These are phyloP conservation scores for Polylopha cassiicola DNA, from an alignment of 2,888 invertebrate species.

Conservation along the genomic window DNA sequence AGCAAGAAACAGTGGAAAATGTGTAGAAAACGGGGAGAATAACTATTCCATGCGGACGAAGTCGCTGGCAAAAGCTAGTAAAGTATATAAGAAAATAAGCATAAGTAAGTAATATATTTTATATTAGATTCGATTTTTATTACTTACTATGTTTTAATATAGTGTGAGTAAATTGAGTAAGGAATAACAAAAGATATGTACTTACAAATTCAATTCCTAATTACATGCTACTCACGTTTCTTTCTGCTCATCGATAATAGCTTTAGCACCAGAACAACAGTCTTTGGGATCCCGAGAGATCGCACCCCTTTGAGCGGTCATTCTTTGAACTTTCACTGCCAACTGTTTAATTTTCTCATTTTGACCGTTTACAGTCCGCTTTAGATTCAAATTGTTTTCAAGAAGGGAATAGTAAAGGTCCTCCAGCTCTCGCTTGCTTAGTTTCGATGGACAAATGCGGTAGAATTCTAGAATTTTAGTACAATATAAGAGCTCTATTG, in stretches of 20 bases:
- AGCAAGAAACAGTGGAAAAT: too few relatives aligned
- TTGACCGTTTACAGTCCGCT: slow-evolving; percentile 78
- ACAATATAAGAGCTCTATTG: too few relatives aligned
- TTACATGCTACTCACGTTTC: slow-evolving; percentile 43
- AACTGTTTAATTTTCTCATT: slow-evolving; percentile 67
- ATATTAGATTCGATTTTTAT: too few relatives aligned
- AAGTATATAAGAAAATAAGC: too few relatives aligned
- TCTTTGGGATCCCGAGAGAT: slow-evolving; percentile 39
- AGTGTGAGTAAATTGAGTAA: neutral
- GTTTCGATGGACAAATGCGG: slow-evolving; percentile 64
- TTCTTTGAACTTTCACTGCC: slow-evolving; percentile 49
- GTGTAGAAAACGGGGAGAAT: too few relatives aligned
- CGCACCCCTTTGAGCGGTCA: slow-evolving; percentile 38
- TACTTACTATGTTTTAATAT: too few relatives aligned
- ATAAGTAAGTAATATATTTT: too few relatives aligned
- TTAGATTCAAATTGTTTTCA: slow-evolving; percentile 79
- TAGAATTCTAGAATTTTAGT: slow-evolving; percentile 43
- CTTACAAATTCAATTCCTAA: neutral
- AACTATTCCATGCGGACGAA: too few relatives aligned
- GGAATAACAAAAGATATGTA: neutral
- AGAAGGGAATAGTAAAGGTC: slow-evolving; percentile 79
- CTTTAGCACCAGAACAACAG: slow-evolving; percentile 42
- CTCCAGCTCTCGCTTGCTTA: slow-evolving; percentile 80
- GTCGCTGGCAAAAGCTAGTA: too few relatives aligned
- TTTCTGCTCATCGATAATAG: slow-evolving; percentile 48